Conservation (phyloP, 2,797 vertebrate genomes). For the Selene dorsalis region DNA sequence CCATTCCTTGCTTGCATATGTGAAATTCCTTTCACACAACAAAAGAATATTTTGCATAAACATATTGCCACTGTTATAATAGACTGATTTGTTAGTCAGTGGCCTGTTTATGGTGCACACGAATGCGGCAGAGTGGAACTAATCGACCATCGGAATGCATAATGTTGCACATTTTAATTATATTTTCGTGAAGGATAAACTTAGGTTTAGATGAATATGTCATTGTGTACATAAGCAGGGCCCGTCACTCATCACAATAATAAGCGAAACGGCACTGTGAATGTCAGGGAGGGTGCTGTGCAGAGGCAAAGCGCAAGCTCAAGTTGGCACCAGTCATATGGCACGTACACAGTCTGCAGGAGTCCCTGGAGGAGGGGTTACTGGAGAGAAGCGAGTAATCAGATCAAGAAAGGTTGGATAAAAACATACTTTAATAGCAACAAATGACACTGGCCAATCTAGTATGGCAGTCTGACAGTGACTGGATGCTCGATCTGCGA, state of each 20-base stretch:
- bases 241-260: background rate
- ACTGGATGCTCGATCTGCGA: background rate
- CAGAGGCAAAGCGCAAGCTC: constrained; percentile 42
- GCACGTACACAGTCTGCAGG: constrained; percentile 79
- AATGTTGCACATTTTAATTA: background rate
- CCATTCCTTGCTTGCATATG: constrained; percentile 68
- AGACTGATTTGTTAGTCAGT: background rate
- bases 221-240: background rate
- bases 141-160: background rate
- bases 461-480: background rate
- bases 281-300: constrained; percentile 33
- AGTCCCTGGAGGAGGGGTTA: constrained; percentile 68
- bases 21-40: constrained; percentile 75
- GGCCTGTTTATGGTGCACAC: background rate
- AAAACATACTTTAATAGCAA: constrained; percentile 60
- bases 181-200: background rate
- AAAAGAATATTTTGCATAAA: constrained; percentile 56
- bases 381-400: constrained; percentile 54
- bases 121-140: background rate
- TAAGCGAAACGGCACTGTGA: constrained; percentile 2
- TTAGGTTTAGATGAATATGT: background rate
- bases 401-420: constrained; percentile 61
- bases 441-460: constrained; percentile 27
- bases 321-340: constrained; percentile 62
- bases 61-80: constrained; percentile 9